Evolutionary conservation across 2,888 invertebrate genomes (phyloP).

Genomic region (Clepsis dumicolana): DNA sequence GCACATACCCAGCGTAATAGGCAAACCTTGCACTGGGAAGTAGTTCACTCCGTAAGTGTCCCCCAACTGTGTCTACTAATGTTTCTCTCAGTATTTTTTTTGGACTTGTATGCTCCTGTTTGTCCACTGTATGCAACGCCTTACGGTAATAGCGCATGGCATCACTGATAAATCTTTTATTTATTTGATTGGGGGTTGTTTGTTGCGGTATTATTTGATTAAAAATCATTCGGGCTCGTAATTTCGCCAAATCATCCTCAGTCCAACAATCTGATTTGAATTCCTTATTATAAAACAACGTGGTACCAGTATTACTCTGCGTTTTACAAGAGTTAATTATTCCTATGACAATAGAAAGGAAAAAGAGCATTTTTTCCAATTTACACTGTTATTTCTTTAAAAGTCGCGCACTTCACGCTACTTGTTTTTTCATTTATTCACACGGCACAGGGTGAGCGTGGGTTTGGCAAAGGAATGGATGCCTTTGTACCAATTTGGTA

Average conservation of each 20-base stretch:
- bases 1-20: conserved; percentile 78
- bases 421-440: not conserved
- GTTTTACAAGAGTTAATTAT: conserved; percentile 51
- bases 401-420: conserved; percentile 6
- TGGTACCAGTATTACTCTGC: conserved; percentile 66
- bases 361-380: conserved; percentile 63
- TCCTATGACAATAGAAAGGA: conserved; percentile 61
- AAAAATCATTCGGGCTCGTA: conserved; percentile 69
- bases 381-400: not conserved
- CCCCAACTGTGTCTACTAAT: conserved; percentile 73
- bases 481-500: too few species aligned
- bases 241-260: conserved; percentile 67
- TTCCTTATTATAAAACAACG: conserved; percentile 64
- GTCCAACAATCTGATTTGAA: conserved; percentile 66
- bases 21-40: conserved; percentile 74
- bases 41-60: conserved; percentile 69
- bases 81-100: conserved; percentile 63
- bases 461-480: not conserved
- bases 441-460: not conserved
- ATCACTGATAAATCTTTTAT: conserved; percentile 62
- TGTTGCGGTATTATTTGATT: conserved; percentile 64
- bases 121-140: conserved; percentile 58
- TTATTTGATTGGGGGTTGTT: conserved; percentile 64
- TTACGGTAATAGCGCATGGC: conserved; percentile 64
- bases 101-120: conserved; percentile 53